Percentiles rank a stretch among this genome's conserved stretches.
These are phyloP conservation scores for Pollachius pollachius DNA, from an alignment of 2,113 vertebrate genomes.

Conservation along the genomic window DNA sequence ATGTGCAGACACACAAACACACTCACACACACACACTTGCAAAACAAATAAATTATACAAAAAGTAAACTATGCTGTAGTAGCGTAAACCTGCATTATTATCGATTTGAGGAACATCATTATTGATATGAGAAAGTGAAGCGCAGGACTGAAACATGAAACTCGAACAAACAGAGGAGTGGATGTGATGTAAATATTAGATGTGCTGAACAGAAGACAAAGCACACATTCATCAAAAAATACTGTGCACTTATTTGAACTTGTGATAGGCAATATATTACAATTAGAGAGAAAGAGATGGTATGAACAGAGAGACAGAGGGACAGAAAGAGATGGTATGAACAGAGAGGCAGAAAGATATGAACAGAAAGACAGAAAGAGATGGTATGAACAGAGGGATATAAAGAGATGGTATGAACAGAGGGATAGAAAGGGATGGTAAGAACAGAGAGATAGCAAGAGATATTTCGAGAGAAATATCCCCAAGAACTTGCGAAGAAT, in stretches of 20 bases:
- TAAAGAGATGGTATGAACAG: constrained; percentile 11
- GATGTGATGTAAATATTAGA: too few species aligned
- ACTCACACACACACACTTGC: background rate
- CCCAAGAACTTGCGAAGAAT: background rate
- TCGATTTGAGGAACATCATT: background rate
- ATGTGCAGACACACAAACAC: background rate
- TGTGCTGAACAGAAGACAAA: too few species aligned
- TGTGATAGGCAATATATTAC: background rate
- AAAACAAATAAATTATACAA: background rate
- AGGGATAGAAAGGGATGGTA: background rate
- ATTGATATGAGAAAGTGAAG: background rate
- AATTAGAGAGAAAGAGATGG: constrained; percentile 19
- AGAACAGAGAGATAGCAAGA: background rate
- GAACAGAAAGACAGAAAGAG: background rate
- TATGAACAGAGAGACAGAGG: background rate
- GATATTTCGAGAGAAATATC: background rate
- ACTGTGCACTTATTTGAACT: background rate
- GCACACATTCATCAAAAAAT: background rate
- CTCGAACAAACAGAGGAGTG: background rate
- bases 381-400: constrained; percentile 5
- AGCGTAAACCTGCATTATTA: too few species aligned
- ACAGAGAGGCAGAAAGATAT: background rate
- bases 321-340: constrained; percentile 5
- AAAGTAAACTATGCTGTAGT: too few species aligned
- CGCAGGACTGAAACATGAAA: background rate